Evolutionary conservation across 2,888 invertebrate genomes (phyloP), one percentile per base, ranked within the genome.

Genomic region (Pandemis corylana): DNA sequence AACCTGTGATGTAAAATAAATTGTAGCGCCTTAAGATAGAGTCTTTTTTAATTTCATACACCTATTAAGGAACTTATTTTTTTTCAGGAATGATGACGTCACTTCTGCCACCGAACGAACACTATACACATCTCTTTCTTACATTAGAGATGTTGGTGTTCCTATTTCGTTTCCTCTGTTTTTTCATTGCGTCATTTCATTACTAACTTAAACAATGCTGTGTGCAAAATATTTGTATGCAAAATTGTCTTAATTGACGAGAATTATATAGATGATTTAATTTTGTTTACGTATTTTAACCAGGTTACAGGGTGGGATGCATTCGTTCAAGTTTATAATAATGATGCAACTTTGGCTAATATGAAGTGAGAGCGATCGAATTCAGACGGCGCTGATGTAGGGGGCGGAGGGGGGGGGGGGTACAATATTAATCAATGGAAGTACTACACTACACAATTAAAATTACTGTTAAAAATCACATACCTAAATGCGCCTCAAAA

Each of bases 311-410:
- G 59, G 7, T 59, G 20, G 28, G 59, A 28, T 3, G 10, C 67
- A 64, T 67, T 79, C 78, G 76, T 76, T 73, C 72, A 78, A 61
- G 13, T 7, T 36, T 10, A 15, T 15, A 12, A 5, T 20, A 49
- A 72, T 76, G 76, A 76, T 75, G 75, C 72, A 76, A 76, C 51
- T 72, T 65, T 46, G 6, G 42, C 63, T 13, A 49, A 67, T n/a
- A 72, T 76, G 68, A 67, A 61, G 51, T 46, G 69, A 72, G 73
- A 76, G 13, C 41, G 53, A 72, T 46, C n/a, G 53, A 44, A 20
- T 5, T 3, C 28, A 10, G 28, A 59, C 0, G 10, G 9, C 7
- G 9, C 46, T 46, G 46, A 10, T 46, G 28, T 28, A 12, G 12
- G 36, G 20, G 42, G 42, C 28, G 44, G 10, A 13, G n/a, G n/a